Base-by-base conservation (phyloP, 2,888 invertebrate species). In the Plebejus melissa region DNA sequence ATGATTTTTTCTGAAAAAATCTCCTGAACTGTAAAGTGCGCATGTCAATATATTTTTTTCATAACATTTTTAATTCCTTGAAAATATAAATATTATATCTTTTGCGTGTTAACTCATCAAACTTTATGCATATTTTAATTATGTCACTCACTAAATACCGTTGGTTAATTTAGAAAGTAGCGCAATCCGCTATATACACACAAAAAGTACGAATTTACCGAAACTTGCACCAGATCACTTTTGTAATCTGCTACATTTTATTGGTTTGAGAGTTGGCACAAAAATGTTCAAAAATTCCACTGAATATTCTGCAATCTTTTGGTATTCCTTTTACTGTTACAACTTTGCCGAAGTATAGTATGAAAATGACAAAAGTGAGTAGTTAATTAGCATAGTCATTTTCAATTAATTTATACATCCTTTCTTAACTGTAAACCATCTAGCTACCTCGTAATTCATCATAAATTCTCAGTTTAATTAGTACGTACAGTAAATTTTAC, bases 151-250 rank as follows among this genome's bases (percentile, higher is more conserved):
- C 13, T 50, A 54, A 72, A 72, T 72, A 32, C 72, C 54, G 72
- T 72, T 72, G 54, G 72, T 72, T 72, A 72, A 72, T 72, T 72
- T 72, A 36, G 72, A 72, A 72, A 72, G 72, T 72, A 54, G 54
- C 32, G 54, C 72, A 72, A 72, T 72, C 72, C 54, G 72, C 72
- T 72, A 54, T 50, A 54, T 72, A 32, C 28, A 9, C 28, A 32
- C 72, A 50, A 72, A 54, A 72, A 72, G 54, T 72, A 72, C 72
- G 54, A 72, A 72, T 72, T 72, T 72, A 32, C 72, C 28, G 72
- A 72, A 71, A 71, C 41, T 16, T 16, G 72, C 32, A 54, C 32
- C 54, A 11, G 16, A 72, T 72, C 46, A 50, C 72, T 72, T 72
- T 72, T 54, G 22, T 28, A 72, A 54, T 54, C 72, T 32, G 46